Evolutionary conservation across 2,113 vertebrate genomes (phyloP), one percentile per base, ranked within the genome.

Genomic region (Pseudonaja textilis): DNA sequence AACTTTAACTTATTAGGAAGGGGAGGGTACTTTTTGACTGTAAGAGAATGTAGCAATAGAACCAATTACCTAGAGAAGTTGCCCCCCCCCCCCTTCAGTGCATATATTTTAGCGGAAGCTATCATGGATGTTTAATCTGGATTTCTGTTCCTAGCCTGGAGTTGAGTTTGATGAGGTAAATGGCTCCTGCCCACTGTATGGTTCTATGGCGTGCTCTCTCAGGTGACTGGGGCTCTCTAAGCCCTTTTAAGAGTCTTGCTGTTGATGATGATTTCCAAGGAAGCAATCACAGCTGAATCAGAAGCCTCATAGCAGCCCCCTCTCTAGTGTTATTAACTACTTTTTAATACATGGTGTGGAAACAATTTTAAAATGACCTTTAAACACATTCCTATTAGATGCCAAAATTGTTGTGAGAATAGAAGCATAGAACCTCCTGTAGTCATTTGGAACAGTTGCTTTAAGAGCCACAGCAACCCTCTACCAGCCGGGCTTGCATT

Each of bases 361-460:
- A 52, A 34, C 64, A 61, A 89, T 85, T 85, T 55, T 45, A 57
- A 26, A 54, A 42, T 89, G 88, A 54, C 55, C 87, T 86, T 54
- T 89, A 88, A 91, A 85, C 9, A 85, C 54, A 52, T 74, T 61
- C 61, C 74, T 86, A 61, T 85, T 91, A 54, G 88, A 91, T 26
- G 86, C 47, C 45, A 20, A 85, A 64, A 34, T 87, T 85, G 91
- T 91, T 86, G 87, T 52, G 69, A 42, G 47, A 64, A 81, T 39
- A 86, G 85, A 64, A 86, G 20, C 85, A 34, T 26, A 39, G 47
- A 86, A 57, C 47, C 87, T 47, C 87, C 47, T 7, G 16, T 3
- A 16, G 87, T 90, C 89, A 57, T 91, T 89, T 85, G 56, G 52
- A 91, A 91, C 20, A 91, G 93, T 55, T 85, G 52, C 74, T 42